Evolutionary conservation across 2,113 vertebrate species (phyloP), one percentile per base, ranked within the genome.

Genomic region (Pseudopodoces humilis): DNA sequence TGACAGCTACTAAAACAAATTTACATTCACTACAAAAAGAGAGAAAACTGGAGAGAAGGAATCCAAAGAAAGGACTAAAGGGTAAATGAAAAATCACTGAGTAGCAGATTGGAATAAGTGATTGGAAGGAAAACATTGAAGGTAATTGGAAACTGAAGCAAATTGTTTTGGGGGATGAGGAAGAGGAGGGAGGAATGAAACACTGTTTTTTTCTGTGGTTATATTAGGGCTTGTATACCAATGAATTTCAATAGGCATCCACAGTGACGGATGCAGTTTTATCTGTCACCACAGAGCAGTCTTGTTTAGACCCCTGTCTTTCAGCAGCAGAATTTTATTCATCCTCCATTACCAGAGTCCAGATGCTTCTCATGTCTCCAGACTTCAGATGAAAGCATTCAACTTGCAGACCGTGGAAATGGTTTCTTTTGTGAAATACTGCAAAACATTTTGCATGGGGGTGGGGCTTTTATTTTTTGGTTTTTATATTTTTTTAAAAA

Each of bases 401-500:
- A 24, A 75, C 21, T 67, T 82, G 30, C 1, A 6, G 49, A 60
- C 31, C 31, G 17, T 47, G 20, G 17, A 75, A 82, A 59, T 33
- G 0, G 16, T 56, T 95, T 91, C 5, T 70, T 59, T 63, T 59
- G 35, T 75, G 35, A 78, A 81, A 91, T 39, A 33, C 2, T 10
- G 18, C 14, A 75, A 67, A 55, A 19, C 4, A 24, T 86, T 86
- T 71, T 60, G 11, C 19, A 6, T 28, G 15, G 21, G 25, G 6
- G 14, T 28, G 11, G 2, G 6, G 3, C 11, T 58, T 70, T 58
- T 20, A 9, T 28, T 23, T 14, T 41, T 16, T 25, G 15, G 0
- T 5, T 33, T 58, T 30, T 24, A 0, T 6, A 3, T 60, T 20
- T 46, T 41, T 64, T 35, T 4, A 5, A 10, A 18, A 1, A 52